Conservation (phyloP, 2,113 vertebrate species). For the Halcyon malimbica region DNA sequence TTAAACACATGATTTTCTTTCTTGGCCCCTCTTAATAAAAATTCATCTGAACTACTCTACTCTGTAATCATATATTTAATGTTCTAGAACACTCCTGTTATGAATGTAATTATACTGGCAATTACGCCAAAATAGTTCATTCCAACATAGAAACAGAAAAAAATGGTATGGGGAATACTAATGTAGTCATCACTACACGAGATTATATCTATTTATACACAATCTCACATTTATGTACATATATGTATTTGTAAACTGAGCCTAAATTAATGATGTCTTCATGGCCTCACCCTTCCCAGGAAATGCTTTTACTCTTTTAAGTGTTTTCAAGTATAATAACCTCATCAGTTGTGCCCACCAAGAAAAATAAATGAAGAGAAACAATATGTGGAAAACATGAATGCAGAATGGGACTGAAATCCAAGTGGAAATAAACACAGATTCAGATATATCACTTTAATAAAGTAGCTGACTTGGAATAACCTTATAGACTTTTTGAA, state of each 20-base stretch:
- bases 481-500: not conserved
- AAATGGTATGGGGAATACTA: not conserved
- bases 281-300: not conserved
- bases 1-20: not conserved
- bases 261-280: not conserved
- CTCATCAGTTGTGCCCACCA: not conserved
- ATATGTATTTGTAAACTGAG: not conserved
- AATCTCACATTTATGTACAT: not conserved
- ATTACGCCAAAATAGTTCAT: not conserved
- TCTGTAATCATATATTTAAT: not conserved
- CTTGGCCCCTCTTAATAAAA: not conserved
- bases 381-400: not conserved
- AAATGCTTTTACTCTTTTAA: not conserved
- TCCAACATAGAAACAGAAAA: not conserved
- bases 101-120: not conserved
- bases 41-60: not conserved
- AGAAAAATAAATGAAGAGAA: not conserved
- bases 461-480: not conserved
- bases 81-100: not conserved
- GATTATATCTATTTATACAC: not conserved
- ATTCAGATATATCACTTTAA: not conserved
- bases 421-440: not conserved
- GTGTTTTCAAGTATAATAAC: not conserved
- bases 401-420: not conserved
- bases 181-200: not conserved